These are phyloP conservation scores for Passer domesticus DNA, from an alignment of 2,113 vertebrate genomes.

Conservation along the genomic window DNA sequence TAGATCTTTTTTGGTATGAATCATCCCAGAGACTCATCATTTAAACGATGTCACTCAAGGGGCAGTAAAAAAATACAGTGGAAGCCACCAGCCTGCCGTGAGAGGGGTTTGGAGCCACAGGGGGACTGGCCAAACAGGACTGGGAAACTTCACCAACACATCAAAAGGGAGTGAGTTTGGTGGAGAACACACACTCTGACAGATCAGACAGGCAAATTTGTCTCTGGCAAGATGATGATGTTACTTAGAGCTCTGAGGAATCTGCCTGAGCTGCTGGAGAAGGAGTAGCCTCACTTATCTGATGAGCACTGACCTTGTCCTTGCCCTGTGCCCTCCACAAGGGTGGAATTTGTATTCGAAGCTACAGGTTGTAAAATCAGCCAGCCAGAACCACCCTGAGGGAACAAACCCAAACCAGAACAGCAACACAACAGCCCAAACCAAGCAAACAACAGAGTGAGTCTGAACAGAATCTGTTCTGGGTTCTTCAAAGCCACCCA, in stretches of 20 bases:
- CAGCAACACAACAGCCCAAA: not conserved
- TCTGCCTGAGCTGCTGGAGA: not conserved
- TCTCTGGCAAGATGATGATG: not conserved
- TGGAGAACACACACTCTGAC: not conserved
- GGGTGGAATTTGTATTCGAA: not conserved
- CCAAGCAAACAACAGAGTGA: not conserved
- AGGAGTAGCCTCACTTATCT: not conserved
- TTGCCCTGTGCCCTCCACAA: not conserved
- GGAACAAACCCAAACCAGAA: not conserved
- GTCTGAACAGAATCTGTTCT: not conserved
- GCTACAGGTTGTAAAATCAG: not conserved
- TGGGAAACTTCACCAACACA: not conserved
- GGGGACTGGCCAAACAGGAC: not conserved
- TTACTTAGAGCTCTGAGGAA: not conserved
- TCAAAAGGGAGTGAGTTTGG: not conserved
- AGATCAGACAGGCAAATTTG: not conserved
- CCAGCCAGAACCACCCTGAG: not conserved
- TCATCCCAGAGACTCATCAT: slow-evolving; percentile 24
- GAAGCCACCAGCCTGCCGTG: not conserved
- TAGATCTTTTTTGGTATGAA: slow-evolving; percentile 51
- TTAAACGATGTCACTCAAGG: slow-evolving; percentile 21
- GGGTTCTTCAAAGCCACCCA: not conserved
- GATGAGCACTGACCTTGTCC: not conserved
- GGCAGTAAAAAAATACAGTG: not conserved
- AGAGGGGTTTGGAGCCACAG: not conserved